phyloP scores from a whole-genome alignment of 2,888 invertebrate genomes.

The Lacanobia oleracea region DNA sequence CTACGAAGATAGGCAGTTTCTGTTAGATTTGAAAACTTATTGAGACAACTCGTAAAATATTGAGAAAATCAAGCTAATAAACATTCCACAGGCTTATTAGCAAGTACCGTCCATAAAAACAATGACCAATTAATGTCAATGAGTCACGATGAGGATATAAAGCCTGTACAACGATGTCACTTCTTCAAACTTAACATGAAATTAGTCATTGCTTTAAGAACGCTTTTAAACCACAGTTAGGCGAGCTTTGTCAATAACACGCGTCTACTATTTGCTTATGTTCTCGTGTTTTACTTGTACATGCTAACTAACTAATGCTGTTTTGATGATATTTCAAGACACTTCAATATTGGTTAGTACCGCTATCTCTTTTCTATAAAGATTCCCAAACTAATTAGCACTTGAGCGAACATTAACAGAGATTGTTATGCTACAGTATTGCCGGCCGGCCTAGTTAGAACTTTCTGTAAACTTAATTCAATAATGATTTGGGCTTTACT shows the following conservation, averaged over 20 bases:
- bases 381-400: conserved; percentile 34
- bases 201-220: conserved; percentile 63
- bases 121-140: conserved; percentile 50
- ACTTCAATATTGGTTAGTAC: conserved; percentile 38
- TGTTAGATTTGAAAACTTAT: background rate
- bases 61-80: background rate
- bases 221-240: conserved; percentile 61
- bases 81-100: conserved; percentile 10
- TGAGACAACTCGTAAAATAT: background rate
- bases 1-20: background rate
- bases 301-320: conserved; percentile 36
- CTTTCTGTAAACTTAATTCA: conserved; percentile 26
- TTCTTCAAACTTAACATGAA: conserved; percentile 54
- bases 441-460: conserved; percentile 9
- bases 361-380: conserved; percentile 49
- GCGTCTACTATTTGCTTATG: conserved; percentile 50
- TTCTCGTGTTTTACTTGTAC: conserved; percentile 43
- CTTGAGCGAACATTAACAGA: conserved; percentile 49
- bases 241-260: conserved; percentile 59
- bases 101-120: conserved; percentile 44
- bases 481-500: conserved; percentile 27
- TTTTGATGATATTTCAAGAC: conserved; percentile 43
- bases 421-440: conserved; percentile 19
- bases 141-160: conserved; percentile 57
- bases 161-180: conserved; percentile 38